These are phyloP conservation scores for Eutrigla gurnardus DNA, from an alignment of 2,797 vertebrate genomes.

Conservation along the genomic window DNA sequence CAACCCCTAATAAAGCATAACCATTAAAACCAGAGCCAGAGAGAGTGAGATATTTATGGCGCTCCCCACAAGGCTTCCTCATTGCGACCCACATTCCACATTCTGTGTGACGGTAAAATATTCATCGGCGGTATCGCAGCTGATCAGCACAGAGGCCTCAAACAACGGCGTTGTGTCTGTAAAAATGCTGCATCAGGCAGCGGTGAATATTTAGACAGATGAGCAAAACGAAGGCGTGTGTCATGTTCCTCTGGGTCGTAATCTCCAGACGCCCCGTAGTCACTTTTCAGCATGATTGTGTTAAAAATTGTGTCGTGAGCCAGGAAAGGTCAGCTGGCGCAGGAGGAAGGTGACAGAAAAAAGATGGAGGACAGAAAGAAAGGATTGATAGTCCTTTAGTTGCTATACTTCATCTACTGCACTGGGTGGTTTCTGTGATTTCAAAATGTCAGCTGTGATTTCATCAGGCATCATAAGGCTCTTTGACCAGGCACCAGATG, in stretches of 20 bases:
- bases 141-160: slow-evolving; percentile 45
- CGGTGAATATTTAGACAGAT: slow-evolving; percentile 37
- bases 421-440: slow-evolving; percentile 14
- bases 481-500: slow-evolving; percentile 57
- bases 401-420: slow-evolving; percentile 33
- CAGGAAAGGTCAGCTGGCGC: slow-evolving; percentile 14
- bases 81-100: slow-evolving; percentile 65
- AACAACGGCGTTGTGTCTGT: slow-evolving; percentile 39
- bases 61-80: slow-evolving; percentile 66
- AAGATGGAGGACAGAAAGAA: slow-evolving; percentile 13
- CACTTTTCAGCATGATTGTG: background rate
- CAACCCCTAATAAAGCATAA: slow-evolving; percentile 59
- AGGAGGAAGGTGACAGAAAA: background rate
- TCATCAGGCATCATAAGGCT: slow-evolving; percentile 48
- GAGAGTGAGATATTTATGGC: slow-evolving; percentile 70
- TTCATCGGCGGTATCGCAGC: slow-evolving; percentile 53
- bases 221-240: background rate
- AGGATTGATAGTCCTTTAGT: slow-evolving; percentile 31
- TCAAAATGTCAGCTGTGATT: slow-evolving; percentile 71
- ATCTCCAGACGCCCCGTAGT: background rate
- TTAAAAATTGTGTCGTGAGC: slow-evolving; percentile 28
- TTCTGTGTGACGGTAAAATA: slow-evolving; percentile 68
- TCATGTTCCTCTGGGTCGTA: slow-evolving; percentile 19
- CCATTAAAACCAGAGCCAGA: slow-evolving; percentile 63
- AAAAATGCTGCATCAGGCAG: background rate